These are phyloP conservation scores for Melinopterus prodromus DNA, from an alignment of 2,888 invertebrate species.

Conservation along the genomic window DNA sequence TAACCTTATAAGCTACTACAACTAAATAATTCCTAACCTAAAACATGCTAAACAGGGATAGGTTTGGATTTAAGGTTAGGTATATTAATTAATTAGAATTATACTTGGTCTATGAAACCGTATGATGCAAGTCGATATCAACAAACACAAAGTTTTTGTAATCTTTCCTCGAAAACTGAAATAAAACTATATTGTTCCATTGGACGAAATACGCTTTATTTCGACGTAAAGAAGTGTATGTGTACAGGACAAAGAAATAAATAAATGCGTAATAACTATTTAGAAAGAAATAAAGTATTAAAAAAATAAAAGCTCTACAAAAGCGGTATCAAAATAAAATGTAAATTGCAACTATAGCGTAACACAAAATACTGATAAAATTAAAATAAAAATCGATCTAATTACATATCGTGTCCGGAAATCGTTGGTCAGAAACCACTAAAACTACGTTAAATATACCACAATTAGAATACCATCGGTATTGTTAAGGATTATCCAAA, in stretches of 20 bases:
- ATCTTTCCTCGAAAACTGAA: not conserved
- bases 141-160: constrained; percentile 46
- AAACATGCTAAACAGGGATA: not conserved
- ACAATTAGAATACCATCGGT: not conserved
- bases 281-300: not conserved
- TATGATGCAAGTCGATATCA: constrained; percentile 46
- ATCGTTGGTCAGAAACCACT: not conserved
- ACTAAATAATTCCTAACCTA: not conserved
- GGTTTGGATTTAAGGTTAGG: not conserved
- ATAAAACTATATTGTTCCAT: constrained; percentile 29
- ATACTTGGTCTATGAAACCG: constrained; percentile 11
- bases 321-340: constrained; percentile 31
- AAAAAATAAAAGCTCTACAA: constrained; percentile 30
- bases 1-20: not conserved
- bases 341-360: constrained; percentile 8
- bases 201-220: constrained; percentile 34
- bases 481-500: not conserved
- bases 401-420: constrained; percentile 5
- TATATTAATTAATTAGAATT: not conserved
- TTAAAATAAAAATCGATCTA: constrained; percentile 14
- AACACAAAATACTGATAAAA: constrained; percentile 10
- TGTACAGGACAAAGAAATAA: constrained; percentile 34
- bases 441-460: not conserved
- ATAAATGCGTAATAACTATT: constrained; percentile 7
- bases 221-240: constrained; percentile 32